Percentiles rank a stretch among this genome's conserved stretches.
phyloP scores from a whole-genome alignment of 1,140 invertebrate genomes.

The Nasonia longicornis region DNA sequence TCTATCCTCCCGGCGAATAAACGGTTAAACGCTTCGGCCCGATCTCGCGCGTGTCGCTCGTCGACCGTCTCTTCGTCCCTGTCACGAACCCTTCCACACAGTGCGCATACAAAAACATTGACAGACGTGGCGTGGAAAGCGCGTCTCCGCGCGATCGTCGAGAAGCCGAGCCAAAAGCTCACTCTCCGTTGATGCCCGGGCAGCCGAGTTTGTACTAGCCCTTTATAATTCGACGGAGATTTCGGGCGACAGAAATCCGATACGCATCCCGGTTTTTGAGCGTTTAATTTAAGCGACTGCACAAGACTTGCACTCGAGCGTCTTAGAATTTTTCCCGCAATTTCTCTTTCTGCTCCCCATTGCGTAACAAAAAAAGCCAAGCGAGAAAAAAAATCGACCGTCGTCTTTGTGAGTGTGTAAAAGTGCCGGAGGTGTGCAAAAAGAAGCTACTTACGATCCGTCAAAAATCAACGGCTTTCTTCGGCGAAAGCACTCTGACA shows the following conservation, averaged over 20 bases:
- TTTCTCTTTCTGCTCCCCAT: neutral
- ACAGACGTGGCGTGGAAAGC: neutral
- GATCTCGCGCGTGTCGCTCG: too few relatives aligned
- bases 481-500: neutral
- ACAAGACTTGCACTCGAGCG: neutral
- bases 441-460: neutral
- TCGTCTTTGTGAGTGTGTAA: neutral
- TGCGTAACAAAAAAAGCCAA: neutral
- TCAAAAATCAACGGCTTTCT: neutral
- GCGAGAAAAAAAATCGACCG: neutral
- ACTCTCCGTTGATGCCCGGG: neutral
- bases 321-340: neutral
- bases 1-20: too few relatives aligned
- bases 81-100: too few relatives aligned
- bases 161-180: neutral
- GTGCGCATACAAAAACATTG: neutral
- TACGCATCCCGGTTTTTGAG: slow-evolving; percentile 26
- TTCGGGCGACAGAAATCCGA: slow-evolving; percentile 1
- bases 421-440: neutral
- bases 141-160: neutral
- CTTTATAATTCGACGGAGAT: neutral
- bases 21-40: too few relatives aligned
- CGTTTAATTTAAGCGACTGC: slow-evolving; percentile 11
- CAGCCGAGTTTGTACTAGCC: neutral
- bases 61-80: too few relatives aligned